These are phyloP conservation scores for Chrysoperla carnea DNA, from an alignment of 1,140 invertebrate species.

Conservation along the genomic window DNA sequence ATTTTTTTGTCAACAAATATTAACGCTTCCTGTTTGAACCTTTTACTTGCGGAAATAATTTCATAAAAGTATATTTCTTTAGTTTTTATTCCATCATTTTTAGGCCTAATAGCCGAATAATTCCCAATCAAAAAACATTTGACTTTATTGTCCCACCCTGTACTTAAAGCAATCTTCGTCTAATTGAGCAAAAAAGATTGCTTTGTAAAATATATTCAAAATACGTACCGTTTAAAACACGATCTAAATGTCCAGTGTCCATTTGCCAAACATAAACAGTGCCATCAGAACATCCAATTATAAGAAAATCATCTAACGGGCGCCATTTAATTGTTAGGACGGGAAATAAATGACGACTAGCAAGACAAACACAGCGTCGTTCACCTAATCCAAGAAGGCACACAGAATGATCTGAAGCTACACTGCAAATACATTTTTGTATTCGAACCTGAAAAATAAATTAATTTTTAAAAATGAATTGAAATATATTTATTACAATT, in stretches of 20 bases:
- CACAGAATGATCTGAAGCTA: constrained; percentile 95
- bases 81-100: too few relatives aligned
- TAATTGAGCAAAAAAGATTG: too few relatives aligned
- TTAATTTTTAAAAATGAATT: constrained; percentile 1
- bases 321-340: constrained; percentile 94
- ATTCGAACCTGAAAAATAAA: constrained; percentile 54
- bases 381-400: constrained; percentile 85
- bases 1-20: too few relatives aligned
- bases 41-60: too few relatives aligned
- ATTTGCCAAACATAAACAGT: constrained; percentile 99
- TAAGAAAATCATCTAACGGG: constrained; percentile 94
- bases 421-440: constrained; percentile 88
- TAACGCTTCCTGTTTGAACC: too few relatives aligned
- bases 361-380: constrained; percentile 85
- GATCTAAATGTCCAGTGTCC: constrained; percentile 95
- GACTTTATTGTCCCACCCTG: too few relatives aligned
- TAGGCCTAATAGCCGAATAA: too few relatives aligned
- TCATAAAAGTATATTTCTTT: too few relatives aligned
- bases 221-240: constrained; percentile 68
- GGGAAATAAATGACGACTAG: constrained; percentile 91
- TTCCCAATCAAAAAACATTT: too few relatives aligned
- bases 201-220: too few relatives aligned
- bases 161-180: too few relatives aligned
- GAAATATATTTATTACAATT: too few relatives aligned
- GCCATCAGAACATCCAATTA: constrained; percentile 94